A percentile compares a stretch with the other conserved stretches of the same genome.
These are phyloP conservation scores for Spea multiplicata DNA, from an alignment of 2,113 vertebrate species.

Conservation along the genomic window DNA sequence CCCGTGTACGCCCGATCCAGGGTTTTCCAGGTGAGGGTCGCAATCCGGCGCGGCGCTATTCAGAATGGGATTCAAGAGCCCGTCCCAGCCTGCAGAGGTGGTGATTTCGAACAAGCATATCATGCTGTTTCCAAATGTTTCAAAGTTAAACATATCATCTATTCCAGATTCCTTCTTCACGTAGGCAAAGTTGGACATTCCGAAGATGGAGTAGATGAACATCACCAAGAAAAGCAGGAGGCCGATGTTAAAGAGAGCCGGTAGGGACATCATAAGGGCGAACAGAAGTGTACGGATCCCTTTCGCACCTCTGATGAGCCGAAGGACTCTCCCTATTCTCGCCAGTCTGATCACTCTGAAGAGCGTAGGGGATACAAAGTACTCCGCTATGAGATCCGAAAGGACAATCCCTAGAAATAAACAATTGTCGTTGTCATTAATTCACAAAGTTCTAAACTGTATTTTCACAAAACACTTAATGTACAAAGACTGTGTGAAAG, in stretches of 20 bases:
- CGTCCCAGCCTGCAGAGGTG: slow-evolving; percentile 92
- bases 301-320: slow-evolving; percentile 91
- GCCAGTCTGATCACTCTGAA: slow-evolving; percentile 95
- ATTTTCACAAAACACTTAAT: neutral
- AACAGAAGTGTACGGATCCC: slow-evolving; percentile 95
- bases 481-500: neutral
- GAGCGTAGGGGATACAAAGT: slow-evolving; percentile 95
- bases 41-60: slow-evolving; percentile 88
- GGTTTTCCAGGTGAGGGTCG: slow-evolving; percentile 83
- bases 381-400: slow-evolving; percentile 93
- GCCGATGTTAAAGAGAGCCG: slow-evolving; percentile 95
- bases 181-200: slow-evolving; percentile 97
- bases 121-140: slow-evolving; percentile 95
- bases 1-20: slow-evolving; percentile 75
- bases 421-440: slow-evolving; percentile 28
- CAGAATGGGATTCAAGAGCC: slow-evolving; percentile 86
- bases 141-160: slow-evolving; percentile 96
- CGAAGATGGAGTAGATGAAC: slow-evolving; percentile 98
- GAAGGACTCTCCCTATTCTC: slow-evolving; percentile 88
- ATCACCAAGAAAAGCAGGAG: slow-evolving; percentile 95
- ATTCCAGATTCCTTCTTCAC: slow-evolving; percentile 90
- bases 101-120: slow-evolving; percentile 96
- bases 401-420: slow-evolving; percentile 81
- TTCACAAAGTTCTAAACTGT: neutral
- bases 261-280: slow-evolving; percentile 97